phyloP scores from a whole-genome alignment of 2,888 invertebrate genomes.

The Ceramica pisi region DNA sequence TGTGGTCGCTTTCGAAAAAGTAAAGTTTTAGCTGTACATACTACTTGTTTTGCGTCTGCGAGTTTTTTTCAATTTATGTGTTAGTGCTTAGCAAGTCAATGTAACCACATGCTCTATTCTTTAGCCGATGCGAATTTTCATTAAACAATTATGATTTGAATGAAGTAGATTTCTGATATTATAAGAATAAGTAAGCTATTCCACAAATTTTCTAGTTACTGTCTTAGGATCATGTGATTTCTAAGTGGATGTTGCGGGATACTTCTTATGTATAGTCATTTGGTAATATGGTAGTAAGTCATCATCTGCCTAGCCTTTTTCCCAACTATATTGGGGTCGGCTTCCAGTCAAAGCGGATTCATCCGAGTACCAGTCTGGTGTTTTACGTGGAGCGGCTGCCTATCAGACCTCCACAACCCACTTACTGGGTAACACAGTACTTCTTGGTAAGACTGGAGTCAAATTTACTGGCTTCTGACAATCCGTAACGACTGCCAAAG shows the following conservation, averaged over 20 bases:
- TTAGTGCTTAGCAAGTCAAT: not conserved
- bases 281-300: not conserved
- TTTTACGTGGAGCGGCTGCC: too few species aligned
- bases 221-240: not conserved
- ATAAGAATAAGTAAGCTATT: not conserved
- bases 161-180: not conserved
- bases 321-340: too few species aligned
- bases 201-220: not conserved
- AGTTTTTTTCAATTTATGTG: slow-evolving; percentile 2
- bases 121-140: slow-evolving; percentile 17
- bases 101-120: not conserved
- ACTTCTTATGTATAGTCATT: not conserved
- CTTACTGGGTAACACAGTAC: too few species aligned
- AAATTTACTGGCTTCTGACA: too few species aligned
- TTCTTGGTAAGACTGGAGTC: too few species aligned
- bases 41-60: slow-evolving; percentile 10
- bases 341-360: too few species aligned
- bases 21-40: not conserved
- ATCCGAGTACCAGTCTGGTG: too few species aligned
- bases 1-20: not conserved
- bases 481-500: too few species aligned
- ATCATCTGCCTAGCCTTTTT: too few species aligned
- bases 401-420: too few species aligned
- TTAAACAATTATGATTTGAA: not conserved
- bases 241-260: not conserved